Evolutionary conservation across 2,113 vertebrate species (phyloP).

Genomic region (Spea multiplicata): DNA sequence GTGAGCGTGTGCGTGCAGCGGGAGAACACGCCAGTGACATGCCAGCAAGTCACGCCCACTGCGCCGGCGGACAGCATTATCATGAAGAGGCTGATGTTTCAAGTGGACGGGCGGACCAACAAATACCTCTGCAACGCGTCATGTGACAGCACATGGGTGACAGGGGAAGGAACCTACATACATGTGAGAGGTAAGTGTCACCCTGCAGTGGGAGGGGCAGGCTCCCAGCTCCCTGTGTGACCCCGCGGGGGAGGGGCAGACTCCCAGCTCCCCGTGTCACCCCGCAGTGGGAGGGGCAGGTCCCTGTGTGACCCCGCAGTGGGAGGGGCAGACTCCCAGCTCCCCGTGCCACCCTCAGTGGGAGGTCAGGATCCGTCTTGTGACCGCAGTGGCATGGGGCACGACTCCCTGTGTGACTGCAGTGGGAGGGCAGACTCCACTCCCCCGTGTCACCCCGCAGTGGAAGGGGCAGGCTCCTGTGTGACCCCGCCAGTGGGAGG

Average conservation of each 20-base stretch:
- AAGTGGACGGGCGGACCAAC: neutral
- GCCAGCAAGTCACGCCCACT: neutral
- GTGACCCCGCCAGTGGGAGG: neutral
- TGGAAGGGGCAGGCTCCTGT: neutral
- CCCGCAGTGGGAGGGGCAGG: neutral
- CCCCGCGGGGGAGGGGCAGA: neutral
- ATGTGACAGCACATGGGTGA: neutral
- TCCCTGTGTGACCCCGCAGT: neutral
- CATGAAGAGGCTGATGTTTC: too few relatives aligned
- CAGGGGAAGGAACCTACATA: neutral
- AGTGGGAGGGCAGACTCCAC: neutral
- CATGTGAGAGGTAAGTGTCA: constrained; percentile 17
- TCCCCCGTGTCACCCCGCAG: neutral
- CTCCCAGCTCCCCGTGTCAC: neutral
- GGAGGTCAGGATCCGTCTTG: too few relatives aligned
- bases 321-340: neutral
- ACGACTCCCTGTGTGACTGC: too few relatives aligned
- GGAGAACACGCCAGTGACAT: neutral
- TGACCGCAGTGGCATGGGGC: too few relatives aligned
- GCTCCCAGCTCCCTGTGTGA: neutral
- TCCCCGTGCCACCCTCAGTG: neutral
- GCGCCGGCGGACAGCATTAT: neutral
- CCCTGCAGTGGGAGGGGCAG: neutral
- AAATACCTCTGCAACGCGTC: neutral
- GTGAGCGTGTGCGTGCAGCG: neutral